phyloP scores from a whole-genome alignment of 2,888 invertebrate genomes.

The Ochropacha duplaris region DNA sequence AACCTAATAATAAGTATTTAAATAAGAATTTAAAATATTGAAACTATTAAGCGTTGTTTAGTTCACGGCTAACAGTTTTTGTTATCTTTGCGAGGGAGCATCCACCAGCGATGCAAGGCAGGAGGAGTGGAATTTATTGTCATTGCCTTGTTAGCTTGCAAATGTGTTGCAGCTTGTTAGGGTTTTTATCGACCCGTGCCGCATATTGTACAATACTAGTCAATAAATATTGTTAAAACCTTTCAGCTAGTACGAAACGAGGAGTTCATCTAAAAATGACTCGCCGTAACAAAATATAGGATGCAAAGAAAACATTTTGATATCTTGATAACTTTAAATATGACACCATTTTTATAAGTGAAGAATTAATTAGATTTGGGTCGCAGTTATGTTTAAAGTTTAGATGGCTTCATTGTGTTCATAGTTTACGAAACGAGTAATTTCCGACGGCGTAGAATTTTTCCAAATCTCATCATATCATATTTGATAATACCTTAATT shows the following conservation, averaged over 20 bases:
- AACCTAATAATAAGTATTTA: too few relatives aligned
- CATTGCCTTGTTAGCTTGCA: conserved; percentile 63
- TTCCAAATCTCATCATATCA: neutral
- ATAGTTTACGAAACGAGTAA: too few relatives aligned
- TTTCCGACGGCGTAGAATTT: too few relatives aligned
- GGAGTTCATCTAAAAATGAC: neutral
- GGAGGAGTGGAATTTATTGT: conserved; percentile 57
- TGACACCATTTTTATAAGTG: too few relatives aligned
- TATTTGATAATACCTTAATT: too few relatives aligned
- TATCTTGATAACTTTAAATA: neutral
- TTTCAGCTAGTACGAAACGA: neutral
- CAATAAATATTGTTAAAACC: neutral
- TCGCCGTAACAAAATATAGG: neutral
- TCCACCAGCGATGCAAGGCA: conserved; percentile 27
- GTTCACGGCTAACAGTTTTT: conserved; percentile 39
- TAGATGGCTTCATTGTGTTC: too few relatives aligned
- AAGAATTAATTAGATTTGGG: too few relatives aligned
- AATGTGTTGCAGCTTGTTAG: conserved; percentile 64
- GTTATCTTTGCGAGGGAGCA: conserved; percentile 32
- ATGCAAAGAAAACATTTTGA: neutral
- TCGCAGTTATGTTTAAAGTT: too few relatives aligned
- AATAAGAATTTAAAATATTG: neutral
- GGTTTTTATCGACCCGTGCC: conserved; percentile 35
- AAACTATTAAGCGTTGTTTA: conserved; percentile 6
- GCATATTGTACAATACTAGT: neutral